Evolutionary conservation across 2,797 vertebrate genomes (phyloP), one percentile per base, ranked within the genome.

Genomic region (Pangasius mekongensis): DNA sequence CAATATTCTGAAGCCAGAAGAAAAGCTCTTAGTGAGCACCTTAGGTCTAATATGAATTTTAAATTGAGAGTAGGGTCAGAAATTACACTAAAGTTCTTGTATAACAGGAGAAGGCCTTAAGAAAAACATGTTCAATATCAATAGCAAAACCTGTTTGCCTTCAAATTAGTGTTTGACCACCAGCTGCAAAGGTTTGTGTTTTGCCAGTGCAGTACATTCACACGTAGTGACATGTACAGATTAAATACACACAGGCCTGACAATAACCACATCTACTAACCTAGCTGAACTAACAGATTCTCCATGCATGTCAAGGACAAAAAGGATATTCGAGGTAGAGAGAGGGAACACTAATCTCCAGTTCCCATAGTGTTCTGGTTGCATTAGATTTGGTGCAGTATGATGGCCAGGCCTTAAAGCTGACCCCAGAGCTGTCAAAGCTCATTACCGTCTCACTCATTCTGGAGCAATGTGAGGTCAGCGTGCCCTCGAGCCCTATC

Each of bases 341-440:
- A 88, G 86, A 90, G 67, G 43, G 69, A 81, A 49, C 56, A 82
- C 71, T 67, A 74, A 56, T 89, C 87, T 91, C 85, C 71, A 74
- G 52, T 89, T 89, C 89, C 88, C 90, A 89, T 52, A 86, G 84
- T 91, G 69, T 89, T 92, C 91, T 86, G 86, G 49, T 90, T 89
- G 86, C 69, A 90, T 91, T 92, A 92, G 81, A 81, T 86, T 81
- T 85, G 86, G 87, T 82, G 87, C 69, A 69, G 64, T 86, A 84
- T 90, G 90, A 92, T 4, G 86, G 77, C 91, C 87, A 64, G 89
- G 87, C 89, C 89, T 90, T 89, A 85, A 82, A 89, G 81, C 89
- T 91, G 88, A 90, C 89, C 91, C 88, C 86, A 69, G 36, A 60
- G 36, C 89, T 92, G 89, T 91, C 92, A 91, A 69, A 86, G 64